phyloP scores from a whole-genome alignment of 2,888 invertebrate species.

The Junonia oenone region DNA sequence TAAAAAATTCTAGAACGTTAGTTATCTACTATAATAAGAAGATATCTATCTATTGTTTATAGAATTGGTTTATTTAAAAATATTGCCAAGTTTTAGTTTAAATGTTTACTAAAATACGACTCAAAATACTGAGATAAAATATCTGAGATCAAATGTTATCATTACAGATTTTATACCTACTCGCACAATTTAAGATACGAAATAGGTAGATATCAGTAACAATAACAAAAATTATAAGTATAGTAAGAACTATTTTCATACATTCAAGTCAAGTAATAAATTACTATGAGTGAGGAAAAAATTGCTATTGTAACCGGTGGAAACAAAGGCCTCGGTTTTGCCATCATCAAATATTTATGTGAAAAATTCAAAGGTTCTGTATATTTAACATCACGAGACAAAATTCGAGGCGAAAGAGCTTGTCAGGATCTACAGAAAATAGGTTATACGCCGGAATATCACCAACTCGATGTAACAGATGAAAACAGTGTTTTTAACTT shows the following conservation, averaged over 20 bases:
- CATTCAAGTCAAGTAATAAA: no score
- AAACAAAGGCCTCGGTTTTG: slow-evolving; percentile 86
- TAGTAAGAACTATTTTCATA: no score
- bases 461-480: slow-evolving; percentile 84
- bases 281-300: slow-evolving; percentile 31
- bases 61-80: no score
- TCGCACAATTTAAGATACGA: not conserved
- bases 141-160: slow-evolving; percentile 5
- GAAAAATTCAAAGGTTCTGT: slow-evolving; percentile 82
- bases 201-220: not conserved
- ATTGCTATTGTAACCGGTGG: slow-evolving; percentile 82
- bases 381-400: slow-evolving; percentile 84
- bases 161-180: not conserved
- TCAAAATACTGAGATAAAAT: not conserved
- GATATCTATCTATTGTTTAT: no score
- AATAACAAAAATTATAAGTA: not conserved
- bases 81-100: no score
- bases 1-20: no score
- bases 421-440: slow-evolving; percentile 74
- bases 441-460: slow-evolving; percentile 74
- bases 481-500: slow-evolving; percentile 78
- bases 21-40: no score
- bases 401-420: slow-evolving; percentile 76
- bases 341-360: slow-evolving; percentile 83
- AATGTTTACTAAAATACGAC: not conserved